A percentile compares a stretch with the other conserved stretches of the same genome.
Conservation (phyloP, 1,140 invertebrate genomes). For the Rhopalosiphum padi region DNA sequence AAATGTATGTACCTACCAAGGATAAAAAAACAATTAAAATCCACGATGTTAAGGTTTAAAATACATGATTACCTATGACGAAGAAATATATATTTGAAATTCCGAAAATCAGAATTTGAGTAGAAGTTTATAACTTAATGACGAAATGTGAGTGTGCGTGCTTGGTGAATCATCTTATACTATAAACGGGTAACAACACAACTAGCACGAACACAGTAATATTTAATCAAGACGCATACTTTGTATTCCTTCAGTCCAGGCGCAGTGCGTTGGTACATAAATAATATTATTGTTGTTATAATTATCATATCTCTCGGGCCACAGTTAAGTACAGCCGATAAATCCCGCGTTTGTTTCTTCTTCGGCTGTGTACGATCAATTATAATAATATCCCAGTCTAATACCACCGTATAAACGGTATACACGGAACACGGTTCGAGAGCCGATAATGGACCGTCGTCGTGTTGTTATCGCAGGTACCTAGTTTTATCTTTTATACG, state of each 20-base stretch:
- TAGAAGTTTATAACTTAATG: not conserved
- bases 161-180: not conserved
- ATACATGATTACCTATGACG: not conserved
- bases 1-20: not conserved
- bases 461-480: not conserved
- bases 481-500: not conserved
- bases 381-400: not conserved
- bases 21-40: not conserved
- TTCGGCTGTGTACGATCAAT: not conserved
- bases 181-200: not conserved
- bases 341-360: not conserved
- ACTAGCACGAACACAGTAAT: not conserved
- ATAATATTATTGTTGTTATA: not conserved
- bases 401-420: not conserved
- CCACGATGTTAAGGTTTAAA: not conserved
- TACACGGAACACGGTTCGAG: not conserved
- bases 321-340: not conserved
- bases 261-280: not conserved
- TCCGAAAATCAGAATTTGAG: not conserved
- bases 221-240: not conserved
- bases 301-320: not conserved
- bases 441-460: not conserved
- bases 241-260: not conserved
- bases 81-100: not conserved
- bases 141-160: not conserved